These are phyloP conservation scores for Drosophila robusta DNA, from an alignment of 2,888 invertebrate genomes.

Conservation along the genomic window DNA sequence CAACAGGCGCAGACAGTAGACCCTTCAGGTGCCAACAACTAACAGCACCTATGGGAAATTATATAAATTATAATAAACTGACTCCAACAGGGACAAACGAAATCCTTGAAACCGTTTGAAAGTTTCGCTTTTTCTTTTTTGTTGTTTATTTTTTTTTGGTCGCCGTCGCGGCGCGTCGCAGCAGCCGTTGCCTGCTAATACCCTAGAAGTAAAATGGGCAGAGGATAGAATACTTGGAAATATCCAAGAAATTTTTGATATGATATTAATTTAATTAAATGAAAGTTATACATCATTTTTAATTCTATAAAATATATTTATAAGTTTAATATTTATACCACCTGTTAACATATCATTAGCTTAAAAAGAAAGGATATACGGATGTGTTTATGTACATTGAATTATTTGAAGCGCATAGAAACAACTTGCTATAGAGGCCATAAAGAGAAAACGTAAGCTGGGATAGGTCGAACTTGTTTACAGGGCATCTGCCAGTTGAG, in stretches of 20 bases:
- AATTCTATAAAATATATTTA: not conserved
- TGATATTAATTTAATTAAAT: too few relatives aligned
- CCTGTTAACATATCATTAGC: too few relatives aligned
- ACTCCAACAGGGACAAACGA: conserved; percentile 57
- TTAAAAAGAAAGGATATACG: too few relatives aligned
- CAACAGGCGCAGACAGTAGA: conserved; percentile 45
- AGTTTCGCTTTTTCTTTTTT: conserved; percentile 73
- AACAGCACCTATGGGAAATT: conserved; percentile 80
- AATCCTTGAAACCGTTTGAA: conserved; percentile 82
- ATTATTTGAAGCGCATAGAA: too few relatives aligned
- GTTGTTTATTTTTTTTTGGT: conserved; percentile 7
- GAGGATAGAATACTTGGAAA: not conserved
- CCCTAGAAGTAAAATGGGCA: conserved; percentile 8
- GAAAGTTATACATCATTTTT: too few relatives aligned
- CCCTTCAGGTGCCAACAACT: conserved; percentile 68
- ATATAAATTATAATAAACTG: conserved; percentile 74
- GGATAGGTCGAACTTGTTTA: not conserved
- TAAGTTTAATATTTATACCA: too few relatives aligned
- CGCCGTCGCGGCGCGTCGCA: conserved; percentile 4
- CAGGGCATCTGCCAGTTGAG: conserved; percentile 22
- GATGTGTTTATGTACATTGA: too few relatives aligned
- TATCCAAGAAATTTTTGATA: too few relatives aligned
- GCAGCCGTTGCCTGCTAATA: conserved; percentile 28
- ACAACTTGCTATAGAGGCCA: too few relatives aligned
- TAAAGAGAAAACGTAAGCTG: too few relatives aligned